Base-by-base conservation (phyloP, 2,888 invertebrate genomes). In the Clanis bilineata region DNA sequence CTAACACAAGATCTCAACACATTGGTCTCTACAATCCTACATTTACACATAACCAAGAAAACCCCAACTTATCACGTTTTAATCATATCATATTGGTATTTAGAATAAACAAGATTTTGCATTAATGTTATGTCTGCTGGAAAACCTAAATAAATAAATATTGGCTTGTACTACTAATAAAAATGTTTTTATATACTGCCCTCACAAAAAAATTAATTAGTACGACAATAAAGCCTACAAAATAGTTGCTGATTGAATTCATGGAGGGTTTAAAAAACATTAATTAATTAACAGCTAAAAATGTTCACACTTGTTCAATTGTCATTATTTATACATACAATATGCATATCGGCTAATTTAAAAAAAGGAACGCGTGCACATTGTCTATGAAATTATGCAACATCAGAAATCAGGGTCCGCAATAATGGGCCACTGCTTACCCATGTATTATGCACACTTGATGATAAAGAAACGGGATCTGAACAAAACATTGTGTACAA, bases 391-490 rank as follows among this genome's bases (percentile, higher is more conserved):
- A 51, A 51, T 51, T 51, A 51, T 51, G 28, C 32, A 51, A 64
- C 69, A 70, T 68, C 71, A 68, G 66, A 69, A 28, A 32, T 51
- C 51, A 51, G 51, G 51, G 51, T 51, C 32, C 18, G 18, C 51
- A 18, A 51, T 28, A 51, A 32, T 51, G 51, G 28, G 32, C 32
- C 10, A 32, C 51, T 51, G 51, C 51, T 51, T 32, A 25, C 55
- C 58, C 21, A 54, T 59, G 56, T 43, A 59, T 55, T 36, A 56
- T 43, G 45, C 56, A 43, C 25, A 38, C 47, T 56, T 18, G 43
- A 58, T 60, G 43, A 28, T 60, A 63, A 63, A 60, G 22, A 25
- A 43, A 51, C 51, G 51, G 32, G 32, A 51, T 51, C 18, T 51
- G 32, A 32, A 51, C 51, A 51, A 45, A 45, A 21, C 51, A 18